Base-by-base conservation (phyloP, 2,888 invertebrate species). In the Selenia dentaria region DNA sequence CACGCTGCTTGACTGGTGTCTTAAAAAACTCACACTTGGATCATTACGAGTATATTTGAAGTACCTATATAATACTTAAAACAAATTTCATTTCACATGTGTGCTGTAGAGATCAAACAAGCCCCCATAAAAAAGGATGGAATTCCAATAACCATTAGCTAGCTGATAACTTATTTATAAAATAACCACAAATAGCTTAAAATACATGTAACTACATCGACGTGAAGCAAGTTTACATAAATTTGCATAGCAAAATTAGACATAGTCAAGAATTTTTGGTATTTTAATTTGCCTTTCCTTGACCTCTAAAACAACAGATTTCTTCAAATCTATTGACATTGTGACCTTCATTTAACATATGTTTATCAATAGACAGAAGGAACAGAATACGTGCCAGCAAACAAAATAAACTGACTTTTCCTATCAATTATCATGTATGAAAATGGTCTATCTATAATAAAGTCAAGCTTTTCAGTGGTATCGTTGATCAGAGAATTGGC, bases 351-450 rank as follows among this genome's bases (percentile, higher is more conserved):
- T 6, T 36, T 12, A 5, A 12, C 22, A 35, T 8, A 35, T 27
- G 9, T 16, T 35, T 48, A 50, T 67, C 59, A 75, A 57, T 66
- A 58, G 11, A 64, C 45, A 41, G 57, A 54, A 0, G 85, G 84
- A 3, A 45, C 14, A 0, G 74, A 73, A 51, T 83, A 87, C 24
- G 71, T 67, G 16, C 86, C 86, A 41, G 79, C 80, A 18, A 78
- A 84, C 3, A 84, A 41, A 29, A 86, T 79, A 4, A 83, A 67
- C 16, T 84, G 76, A 0, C 77, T 77, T 14, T 40, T 52, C 52
- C 52, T 81, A 54, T 86, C 80, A 1, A 79, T 70, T 22, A 86
- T 56, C 45, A 83, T 67, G 32, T 67, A 86, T 0, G 65, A 80
- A 24, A 86, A 87, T 0, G 86, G 83, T 26, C 49, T 67, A 39